These are phyloP conservation scores for Acheta domesticus DNA, from an alignment of 2,888 invertebrate species.

Conservation along the genomic window DNA sequence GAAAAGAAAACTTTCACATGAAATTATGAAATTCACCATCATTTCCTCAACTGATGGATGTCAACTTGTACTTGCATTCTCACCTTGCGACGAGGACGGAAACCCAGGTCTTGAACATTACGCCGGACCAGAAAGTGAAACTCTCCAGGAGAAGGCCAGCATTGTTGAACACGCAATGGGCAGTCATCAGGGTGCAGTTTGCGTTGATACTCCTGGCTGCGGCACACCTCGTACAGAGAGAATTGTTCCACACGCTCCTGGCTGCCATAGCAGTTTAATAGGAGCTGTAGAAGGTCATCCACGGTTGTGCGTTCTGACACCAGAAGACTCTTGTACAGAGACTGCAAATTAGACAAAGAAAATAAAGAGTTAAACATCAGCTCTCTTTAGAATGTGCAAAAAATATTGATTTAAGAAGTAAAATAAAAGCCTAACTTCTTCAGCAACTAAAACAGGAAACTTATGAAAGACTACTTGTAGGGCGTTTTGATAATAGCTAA, in stretches of 20 bases:
- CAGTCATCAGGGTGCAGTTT: constrained; percentile 84
- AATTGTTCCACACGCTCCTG: constrained; percentile 80
- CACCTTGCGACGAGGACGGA: constrained; percentile 56
- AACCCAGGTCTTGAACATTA: constrained; percentile 63
- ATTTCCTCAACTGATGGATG: too few species aligned
- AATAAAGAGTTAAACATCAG: too few species aligned
- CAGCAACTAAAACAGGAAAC: too few species aligned
- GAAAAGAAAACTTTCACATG: too few species aligned
- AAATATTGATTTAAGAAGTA: too few species aligned
- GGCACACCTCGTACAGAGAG: constrained; percentile 78
- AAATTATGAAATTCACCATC: too few species aligned
- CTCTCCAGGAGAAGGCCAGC: constrained; percentile 60
- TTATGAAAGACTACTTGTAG: too few species aligned
- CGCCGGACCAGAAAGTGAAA: constrained; percentile 80
- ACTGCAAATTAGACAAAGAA: constrained; percentile 49
- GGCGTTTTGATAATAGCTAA: too few species aligned
- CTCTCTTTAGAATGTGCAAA: too few species aligned
- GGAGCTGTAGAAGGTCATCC: constrained; percentile 78
- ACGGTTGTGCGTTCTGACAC: constrained; percentile 86
- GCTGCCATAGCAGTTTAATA: constrained; percentile 81
- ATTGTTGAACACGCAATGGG: constrained; percentile 75
- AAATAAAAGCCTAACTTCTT: too few species aligned
- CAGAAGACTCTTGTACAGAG: constrained; percentile 87
- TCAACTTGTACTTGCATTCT: not conserved
- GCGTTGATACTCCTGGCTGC: constrained; percentile 80